These are phyloP conservation scores for Burhinus bistriatus DNA, from an alignment of 2,113 vertebrate species.

Conservation along the genomic window DNA sequence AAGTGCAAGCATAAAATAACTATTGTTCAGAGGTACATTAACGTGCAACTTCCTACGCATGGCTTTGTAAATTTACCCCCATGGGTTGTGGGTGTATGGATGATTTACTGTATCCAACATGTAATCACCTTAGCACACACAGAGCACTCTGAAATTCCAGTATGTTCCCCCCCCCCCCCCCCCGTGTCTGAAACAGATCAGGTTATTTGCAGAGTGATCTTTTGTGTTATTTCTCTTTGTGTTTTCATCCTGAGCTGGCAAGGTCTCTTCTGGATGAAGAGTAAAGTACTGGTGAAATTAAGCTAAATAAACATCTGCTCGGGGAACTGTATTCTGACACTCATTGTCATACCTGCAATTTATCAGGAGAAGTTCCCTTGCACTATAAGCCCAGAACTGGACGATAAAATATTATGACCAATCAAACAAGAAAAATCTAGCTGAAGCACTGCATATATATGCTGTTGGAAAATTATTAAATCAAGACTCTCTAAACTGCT, in stretches of 20 bases:
- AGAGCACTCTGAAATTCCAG: background rate
- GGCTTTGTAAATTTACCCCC: slow-evolving; percentile 62
- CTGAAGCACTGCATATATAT: background rate
- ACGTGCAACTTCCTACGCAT: slow-evolving; percentile 30
- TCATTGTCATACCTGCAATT: slow-evolving; percentile 54
- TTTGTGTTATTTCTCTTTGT: slow-evolving; percentile 52
- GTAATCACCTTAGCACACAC: slow-evolving; percentile 50
- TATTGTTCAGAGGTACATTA: slow-evolving; percentile 61
- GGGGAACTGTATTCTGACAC: slow-evolving; percentile 53
- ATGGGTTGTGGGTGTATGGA: slow-evolving; percentile 55
- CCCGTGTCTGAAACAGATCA: slow-evolving; percentile 44
- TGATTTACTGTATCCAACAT: slow-evolving; percentile 60
- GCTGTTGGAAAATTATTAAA: slow-evolving; percentile 3
- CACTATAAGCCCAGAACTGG: background rate
- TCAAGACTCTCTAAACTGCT: background rate
- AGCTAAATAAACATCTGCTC: slow-evolving; percentile 73
- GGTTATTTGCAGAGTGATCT: slow-evolving; percentile 53
- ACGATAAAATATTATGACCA: slow-evolving; percentile 14
- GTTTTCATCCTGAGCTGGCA: slow-evolving; percentile 54
- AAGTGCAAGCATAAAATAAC: slow-evolving; percentile 50
- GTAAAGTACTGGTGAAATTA: slow-evolving; percentile 66
- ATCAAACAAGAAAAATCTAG: slow-evolving; percentile 5
- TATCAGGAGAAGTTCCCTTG: slow-evolving; percentile 10
- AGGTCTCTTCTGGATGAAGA: slow-evolving; percentile 68
- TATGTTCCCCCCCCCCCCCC: background rate